These are phyloP conservation scores for Helicoverpa zea DNA, from an alignment of 1,140 invertebrate species.

Conservation along the genomic window DNA sequence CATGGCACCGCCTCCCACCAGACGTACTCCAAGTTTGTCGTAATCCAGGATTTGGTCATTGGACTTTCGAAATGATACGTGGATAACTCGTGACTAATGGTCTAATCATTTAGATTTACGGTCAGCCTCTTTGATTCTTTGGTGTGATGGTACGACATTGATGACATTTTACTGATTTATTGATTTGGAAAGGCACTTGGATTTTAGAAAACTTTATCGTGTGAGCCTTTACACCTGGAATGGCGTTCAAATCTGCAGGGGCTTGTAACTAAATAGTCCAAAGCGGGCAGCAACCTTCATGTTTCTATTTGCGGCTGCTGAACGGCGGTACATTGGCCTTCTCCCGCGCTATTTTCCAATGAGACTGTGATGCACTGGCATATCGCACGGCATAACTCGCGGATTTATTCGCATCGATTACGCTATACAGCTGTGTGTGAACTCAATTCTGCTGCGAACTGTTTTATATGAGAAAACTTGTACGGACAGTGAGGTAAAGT, in stretches of 20 bases:
- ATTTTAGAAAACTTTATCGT: background rate
- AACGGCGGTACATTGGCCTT: slow-evolving; percentile 79
- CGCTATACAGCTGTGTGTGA: slow-evolving; percentile 43
- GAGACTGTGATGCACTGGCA: slow-evolving; percentile 63
- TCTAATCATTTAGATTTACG: slow-evolving; percentile 36
- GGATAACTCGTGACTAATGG: slow-evolving; percentile 46
- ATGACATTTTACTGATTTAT: slow-evolving; percentile 12
- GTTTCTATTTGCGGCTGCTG: slow-evolving; percentile 78
- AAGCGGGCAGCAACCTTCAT: slow-evolving; percentile 77
- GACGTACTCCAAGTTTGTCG: slow-evolving; percentile 74
- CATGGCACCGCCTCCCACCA: slow-evolving; percentile 81
- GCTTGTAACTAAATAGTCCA: slow-evolving; percentile 70
- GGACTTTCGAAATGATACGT: slow-evolving; percentile 57
- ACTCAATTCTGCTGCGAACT: slow-evolving; percentile 45
- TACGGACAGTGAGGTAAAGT: slow-evolving; percentile 31
- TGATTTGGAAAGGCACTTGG: background rate
- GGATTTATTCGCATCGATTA: slow-evolving; percentile 55
- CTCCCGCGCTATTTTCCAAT: slow-evolving; percentile 73
- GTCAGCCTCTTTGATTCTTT: slow-evolving; percentile 21
- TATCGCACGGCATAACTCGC: slow-evolving; percentile 55
- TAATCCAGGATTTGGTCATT: slow-evolving; percentile 78
- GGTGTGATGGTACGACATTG: slow-evolving; percentile 3
- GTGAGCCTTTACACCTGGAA: slow-evolving; percentile 2
- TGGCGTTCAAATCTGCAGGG: slow-evolving; percentile 52
- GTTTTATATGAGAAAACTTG: slow-evolving; percentile 41